A percentile compares a stretch with the other conserved stretches of the same genome.
Conservation (phyloP, 2,888 invertebrate genomes). For the Agrotis clavis region DNA sequence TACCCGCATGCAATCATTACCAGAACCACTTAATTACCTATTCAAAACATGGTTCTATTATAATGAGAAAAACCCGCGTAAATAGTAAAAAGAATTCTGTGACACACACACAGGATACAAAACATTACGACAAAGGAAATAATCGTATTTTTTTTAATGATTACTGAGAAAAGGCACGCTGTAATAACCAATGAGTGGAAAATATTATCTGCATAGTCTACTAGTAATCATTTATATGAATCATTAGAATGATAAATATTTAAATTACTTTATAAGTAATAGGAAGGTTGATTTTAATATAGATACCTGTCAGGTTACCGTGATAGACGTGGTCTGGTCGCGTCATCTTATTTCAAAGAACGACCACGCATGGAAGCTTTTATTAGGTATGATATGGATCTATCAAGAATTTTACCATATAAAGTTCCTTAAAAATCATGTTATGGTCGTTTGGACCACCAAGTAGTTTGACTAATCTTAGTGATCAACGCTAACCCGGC, state of each 20-base stretch:
- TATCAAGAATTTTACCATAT: constrained; percentile 26
- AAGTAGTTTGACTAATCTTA: constrained; percentile 21
- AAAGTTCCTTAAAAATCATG: constrained; percentile 35
- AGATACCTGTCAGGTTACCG: constrained; percentile 14
- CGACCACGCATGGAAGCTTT: constrained; percentile 27
- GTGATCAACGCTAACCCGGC: constrained; percentile 15
- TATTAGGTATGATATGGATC: not conserved
- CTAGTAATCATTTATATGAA: constrained; percentile 52
- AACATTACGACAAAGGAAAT: constrained; percentile 63
- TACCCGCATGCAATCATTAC: constrained; percentile 72
- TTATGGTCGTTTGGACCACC: not conserved
- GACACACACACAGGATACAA: constrained; percentile 63
- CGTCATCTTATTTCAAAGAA: constrained; percentile 61
- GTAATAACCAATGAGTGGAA: constrained; percentile 71
- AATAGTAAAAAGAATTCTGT: constrained; percentile 58
- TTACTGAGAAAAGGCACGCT: constrained; percentile 53
- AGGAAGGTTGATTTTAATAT: constrained; percentile 44
- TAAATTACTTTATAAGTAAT: constrained; percentile 43
- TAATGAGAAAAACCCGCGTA: constrained; percentile 61
- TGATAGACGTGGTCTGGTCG: constrained; percentile 38
- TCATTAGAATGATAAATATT: constrained; percentile 60
- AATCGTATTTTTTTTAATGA: constrained; percentile 57
- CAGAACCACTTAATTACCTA: constrained; percentile 64
- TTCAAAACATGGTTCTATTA: constrained; percentile 63
- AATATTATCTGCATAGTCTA: constrained; percentile 62